Evolutionary conservation across 1,140 invertebrate species (phyloP).

Genomic region (Euwallacea similis): DNA sequence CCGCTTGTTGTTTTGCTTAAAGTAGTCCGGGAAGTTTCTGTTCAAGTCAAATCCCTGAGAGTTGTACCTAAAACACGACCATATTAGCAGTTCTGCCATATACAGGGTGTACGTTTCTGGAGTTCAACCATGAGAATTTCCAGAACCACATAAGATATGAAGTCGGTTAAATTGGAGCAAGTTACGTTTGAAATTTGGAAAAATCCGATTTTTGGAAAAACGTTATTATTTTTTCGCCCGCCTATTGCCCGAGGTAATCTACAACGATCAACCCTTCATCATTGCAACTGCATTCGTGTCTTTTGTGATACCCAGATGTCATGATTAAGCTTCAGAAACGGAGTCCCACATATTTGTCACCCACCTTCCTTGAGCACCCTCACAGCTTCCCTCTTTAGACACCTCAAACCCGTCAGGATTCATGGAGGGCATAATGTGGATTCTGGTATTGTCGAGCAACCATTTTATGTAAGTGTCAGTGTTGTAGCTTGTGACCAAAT

Average conservation of each 20-base stretch:
- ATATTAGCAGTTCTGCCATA: background rate
- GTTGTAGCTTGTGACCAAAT: constrained; percentile 80
- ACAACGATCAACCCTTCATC: too few relatives aligned
- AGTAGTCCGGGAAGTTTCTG: constrained; percentile 91
- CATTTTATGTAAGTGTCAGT: constrained; percentile 79
- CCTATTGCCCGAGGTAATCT: too few relatives aligned
- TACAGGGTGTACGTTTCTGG: background rate
- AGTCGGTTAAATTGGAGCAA: background rate
- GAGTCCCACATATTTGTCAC: constrained; percentile 11
- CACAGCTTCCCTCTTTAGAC: constrained; percentile 83
- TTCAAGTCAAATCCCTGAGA: constrained; percentile 86
- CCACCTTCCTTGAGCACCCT: constrained; percentile 81
- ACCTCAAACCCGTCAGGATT: constrained; percentile 90
- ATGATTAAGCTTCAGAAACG: constrained; percentile 11
- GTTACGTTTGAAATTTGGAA: background rate
- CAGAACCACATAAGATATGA: background rate
- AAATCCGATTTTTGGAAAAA: too few relatives aligned
- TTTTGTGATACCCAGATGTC: background rate
- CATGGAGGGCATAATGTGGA: constrained; percentile 92
- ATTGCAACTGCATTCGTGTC: background rate
- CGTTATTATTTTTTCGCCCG: too few relatives aligned
- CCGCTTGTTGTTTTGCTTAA: constrained; percentile 83
- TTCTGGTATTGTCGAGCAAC: constrained; percentile 85
- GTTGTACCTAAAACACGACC: constrained; percentile 68
- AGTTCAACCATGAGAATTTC: background rate